Evolutionary conservation across 1,140 invertebrate genomes (phyloP).

Genomic region (Ctenoplectra terminalis): DNA sequence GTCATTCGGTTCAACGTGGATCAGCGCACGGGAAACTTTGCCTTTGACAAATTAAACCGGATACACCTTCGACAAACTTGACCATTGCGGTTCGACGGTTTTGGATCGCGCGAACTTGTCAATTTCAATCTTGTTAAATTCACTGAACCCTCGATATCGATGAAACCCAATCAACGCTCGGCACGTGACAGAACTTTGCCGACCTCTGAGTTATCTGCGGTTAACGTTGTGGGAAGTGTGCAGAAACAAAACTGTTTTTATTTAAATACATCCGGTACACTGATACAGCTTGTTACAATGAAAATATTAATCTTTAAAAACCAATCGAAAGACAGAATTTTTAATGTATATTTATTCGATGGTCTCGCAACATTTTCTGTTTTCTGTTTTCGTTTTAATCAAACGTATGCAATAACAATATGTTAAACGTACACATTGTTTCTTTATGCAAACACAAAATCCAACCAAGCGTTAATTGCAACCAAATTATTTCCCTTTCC

Average conservation of each 20-base stretch:
- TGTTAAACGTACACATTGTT: no score
- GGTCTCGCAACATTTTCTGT: no score
- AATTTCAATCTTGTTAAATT: conserved; percentile 31
- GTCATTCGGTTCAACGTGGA: not conserved
- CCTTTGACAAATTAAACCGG: conserved; percentile 47
- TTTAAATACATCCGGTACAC: no score
- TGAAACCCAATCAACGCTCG: not conserved
- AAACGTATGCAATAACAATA: no score
- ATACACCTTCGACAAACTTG: conserved; percentile 42
- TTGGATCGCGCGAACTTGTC: conserved; percentile 14
- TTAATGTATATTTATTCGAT: no score
- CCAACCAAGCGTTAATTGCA: not conserved
- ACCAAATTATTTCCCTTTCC: conserved; percentile 11
- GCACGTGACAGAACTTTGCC: not conserved
- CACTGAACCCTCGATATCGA: not conserved
- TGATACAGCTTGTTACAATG: no score
- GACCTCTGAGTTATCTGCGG: no score
- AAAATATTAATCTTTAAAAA: no score
- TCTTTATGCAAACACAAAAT: no score
- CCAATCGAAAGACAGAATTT: no score
- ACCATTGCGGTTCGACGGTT: not conserved
- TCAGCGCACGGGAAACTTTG: not conserved
- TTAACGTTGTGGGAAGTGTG: no score
- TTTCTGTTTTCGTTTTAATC: no score
- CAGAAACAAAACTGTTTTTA: not conserved